Conservation (phyloP, 2,113 vertebrate genomes). For the Micronycteris hirsuta region DNA sequence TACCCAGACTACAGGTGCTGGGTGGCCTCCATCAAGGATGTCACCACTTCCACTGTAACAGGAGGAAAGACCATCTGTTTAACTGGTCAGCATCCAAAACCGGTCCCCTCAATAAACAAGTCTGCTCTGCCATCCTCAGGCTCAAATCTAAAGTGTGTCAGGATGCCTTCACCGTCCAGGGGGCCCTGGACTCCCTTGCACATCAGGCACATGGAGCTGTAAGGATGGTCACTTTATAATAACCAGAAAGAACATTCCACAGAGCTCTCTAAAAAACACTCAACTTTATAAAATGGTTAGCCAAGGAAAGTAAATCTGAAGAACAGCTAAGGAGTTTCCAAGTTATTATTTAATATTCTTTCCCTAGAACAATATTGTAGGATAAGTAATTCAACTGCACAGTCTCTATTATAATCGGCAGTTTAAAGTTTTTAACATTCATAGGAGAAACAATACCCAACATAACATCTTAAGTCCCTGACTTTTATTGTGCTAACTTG, state of each 20-base stretch:
- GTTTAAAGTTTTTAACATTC: neutral
- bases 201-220: accelerated
- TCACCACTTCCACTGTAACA: neutral
- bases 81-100: neutral
- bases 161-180: accelerated
- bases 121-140: neutral
- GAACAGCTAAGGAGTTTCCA: accelerated
- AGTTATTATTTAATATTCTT: neutral
- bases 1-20: neutral
- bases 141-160: accelerated
- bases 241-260: neutral
- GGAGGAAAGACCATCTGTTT: neutral
- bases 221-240: neutral
- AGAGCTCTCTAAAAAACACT: neutral
- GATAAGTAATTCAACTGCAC: accelerated
- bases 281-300: neutral
- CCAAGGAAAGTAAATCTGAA: neutral
- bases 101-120: too few species aligned
- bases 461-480: accelerated
- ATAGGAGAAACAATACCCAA: accelerated
- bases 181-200: neutral
- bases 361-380: neutral
- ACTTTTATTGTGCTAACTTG: accelerated
- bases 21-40: neutral
- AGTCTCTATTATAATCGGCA: accelerated